Percentiles rank a stretch among this genome's conserved stretches.
Evolutionary conservation across 2,113 vertebrate genomes (phyloP).

Genomic region (Clarias magur): DNA sequence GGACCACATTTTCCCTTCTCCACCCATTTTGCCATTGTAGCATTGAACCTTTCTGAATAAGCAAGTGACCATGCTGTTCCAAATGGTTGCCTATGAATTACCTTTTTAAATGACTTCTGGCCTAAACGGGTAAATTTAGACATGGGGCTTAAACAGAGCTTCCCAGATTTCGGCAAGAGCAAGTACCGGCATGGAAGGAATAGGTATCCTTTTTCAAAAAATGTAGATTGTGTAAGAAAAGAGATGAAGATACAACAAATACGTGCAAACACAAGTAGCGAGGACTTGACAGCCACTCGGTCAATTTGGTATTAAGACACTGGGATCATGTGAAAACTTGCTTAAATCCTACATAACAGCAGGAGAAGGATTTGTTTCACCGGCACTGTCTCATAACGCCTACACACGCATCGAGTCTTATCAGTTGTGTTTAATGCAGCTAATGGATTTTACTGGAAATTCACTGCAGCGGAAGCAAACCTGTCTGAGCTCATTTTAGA

Average conservation of each 20-base stretch:
- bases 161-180: not conserved
- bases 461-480: not conserved
- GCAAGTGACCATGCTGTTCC: not conserved
- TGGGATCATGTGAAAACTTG: not conserved
- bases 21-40: not conserved
- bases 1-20: not conserved
- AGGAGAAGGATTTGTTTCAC: too few species aligned
- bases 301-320: not conserved
- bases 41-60: not conserved
- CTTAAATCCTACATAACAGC: not conserved
- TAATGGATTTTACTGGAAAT: not conserved
- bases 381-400: not conserved
- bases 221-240: conserved; percentile 9
- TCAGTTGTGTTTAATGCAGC: not conserved
- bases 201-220: conserved; percentile 19
- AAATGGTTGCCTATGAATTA: not conserved
- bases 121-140: conserved; percentile 4
- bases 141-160: not conserved
- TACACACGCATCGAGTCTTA: not conserved
- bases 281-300: not conserved
- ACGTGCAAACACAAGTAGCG: conserved; percentile 5
- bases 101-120: not conserved
- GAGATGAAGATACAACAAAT: not conserved
- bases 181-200: not conserved
- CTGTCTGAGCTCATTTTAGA: not conserved